phyloP scores from a whole-genome alignment of 2,888 invertebrate species.

The Caenorhabditis becei region DNA sequence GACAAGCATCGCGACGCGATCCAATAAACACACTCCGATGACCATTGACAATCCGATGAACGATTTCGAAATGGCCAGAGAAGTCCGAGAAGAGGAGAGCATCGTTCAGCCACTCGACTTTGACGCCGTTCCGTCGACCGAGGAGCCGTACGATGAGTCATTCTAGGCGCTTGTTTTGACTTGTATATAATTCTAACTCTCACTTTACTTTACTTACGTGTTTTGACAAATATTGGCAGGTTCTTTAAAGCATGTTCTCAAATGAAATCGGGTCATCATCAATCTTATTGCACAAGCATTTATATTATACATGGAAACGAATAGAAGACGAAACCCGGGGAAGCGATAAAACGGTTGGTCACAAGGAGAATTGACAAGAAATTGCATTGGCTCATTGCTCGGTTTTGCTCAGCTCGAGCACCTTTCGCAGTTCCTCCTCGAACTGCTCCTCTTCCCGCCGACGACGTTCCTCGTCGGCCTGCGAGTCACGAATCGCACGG shows the following conservation, averaged over 20 bases:
- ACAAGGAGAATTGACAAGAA: not conserved
- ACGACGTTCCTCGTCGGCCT: conserved; percentile 60
- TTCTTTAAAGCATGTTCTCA: conserved; percentile 3
- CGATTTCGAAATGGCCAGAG: conserved; percentile 37
- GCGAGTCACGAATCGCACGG: conserved; percentile 61
- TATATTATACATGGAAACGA: not conserved
- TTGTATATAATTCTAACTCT: conserved; percentile 23
- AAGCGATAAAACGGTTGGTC: not conserved
- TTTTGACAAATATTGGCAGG: not conserved
- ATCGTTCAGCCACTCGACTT: conserved; percentile 19
- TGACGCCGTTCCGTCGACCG: conserved; percentile 31
- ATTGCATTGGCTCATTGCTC: conserved; percentile 51
- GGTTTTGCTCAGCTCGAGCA: conserved; percentile 70
- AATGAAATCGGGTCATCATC: conserved; percentile 15
- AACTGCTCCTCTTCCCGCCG: conserved; percentile 51
- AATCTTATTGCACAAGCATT: not conserved
- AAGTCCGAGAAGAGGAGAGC: conserved; percentile 27
- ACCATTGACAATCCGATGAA: conserved; percentile 21
- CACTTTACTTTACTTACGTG: not conserved
- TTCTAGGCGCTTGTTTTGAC: conserved; percentile 12
- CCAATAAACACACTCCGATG: conserved; percentile 17
- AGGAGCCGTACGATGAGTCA: conserved; percentile 20
- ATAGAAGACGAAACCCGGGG: not conserved
- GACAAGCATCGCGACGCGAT: conserved; percentile 40
- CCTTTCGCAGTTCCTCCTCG: conserved; percentile 68